Evolutionary conservation across 2,888 invertebrate genomes (phyloP).

Genomic region (Ennomos erosarius): DNA sequence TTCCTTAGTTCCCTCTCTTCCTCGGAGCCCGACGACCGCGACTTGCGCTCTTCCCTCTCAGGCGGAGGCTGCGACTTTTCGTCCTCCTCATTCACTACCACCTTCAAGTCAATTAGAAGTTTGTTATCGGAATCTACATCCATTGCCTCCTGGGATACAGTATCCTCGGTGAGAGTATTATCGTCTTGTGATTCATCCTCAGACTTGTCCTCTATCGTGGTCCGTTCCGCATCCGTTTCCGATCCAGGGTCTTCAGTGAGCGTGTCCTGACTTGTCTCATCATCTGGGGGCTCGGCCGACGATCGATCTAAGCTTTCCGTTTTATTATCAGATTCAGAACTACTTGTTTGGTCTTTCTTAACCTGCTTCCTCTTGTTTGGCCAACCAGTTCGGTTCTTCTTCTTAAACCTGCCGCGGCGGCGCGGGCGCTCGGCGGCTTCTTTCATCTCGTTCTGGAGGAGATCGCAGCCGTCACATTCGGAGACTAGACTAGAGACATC

Average conservation of each 20-base stretch:
- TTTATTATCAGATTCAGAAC: conserved; percentile 59
- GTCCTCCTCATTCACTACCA: conserved; percentile 56
- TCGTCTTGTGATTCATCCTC: conserved; percentile 47
- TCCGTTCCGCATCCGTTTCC: conserved; percentile 55
- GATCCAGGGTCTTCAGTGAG: conserved; percentile 60
- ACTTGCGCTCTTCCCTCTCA: conserved; percentile 52
- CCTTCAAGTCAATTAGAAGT: conserved; percentile 56
- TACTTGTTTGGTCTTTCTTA: conserved; percentile 65
- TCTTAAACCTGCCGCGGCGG: conserved; percentile 84
- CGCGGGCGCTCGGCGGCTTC: conserved; percentile 57
- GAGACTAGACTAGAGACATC: conserved; percentile 77
- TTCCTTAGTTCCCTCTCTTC: conserved; percentile 63
- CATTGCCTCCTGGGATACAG: conserved; percentile 41
- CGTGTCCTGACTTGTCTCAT: conserved; percentile 64
- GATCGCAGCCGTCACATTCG: conserved; percentile 74
- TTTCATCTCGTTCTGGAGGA: conserved; percentile 70
- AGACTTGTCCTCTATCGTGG: conserved; percentile 43
- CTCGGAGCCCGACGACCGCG: conserved; percentile 57
- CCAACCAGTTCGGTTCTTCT: conserved; percentile 94
- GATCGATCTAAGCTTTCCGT: conserved; percentile 65
- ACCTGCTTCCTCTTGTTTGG: conserved; percentile 84
- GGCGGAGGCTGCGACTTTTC: conserved; percentile 48
- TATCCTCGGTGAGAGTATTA: conserved; percentile 36
- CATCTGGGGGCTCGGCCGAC: conserved; percentile 64
- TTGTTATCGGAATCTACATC: conserved; percentile 46